Percentiles rank a stretch among this genome's conserved stretches.
These are phyloP conservation scores for Ophion slaviceki DNA, from an alignment of 2,888 invertebrate species.

Conservation along the genomic window DNA sequence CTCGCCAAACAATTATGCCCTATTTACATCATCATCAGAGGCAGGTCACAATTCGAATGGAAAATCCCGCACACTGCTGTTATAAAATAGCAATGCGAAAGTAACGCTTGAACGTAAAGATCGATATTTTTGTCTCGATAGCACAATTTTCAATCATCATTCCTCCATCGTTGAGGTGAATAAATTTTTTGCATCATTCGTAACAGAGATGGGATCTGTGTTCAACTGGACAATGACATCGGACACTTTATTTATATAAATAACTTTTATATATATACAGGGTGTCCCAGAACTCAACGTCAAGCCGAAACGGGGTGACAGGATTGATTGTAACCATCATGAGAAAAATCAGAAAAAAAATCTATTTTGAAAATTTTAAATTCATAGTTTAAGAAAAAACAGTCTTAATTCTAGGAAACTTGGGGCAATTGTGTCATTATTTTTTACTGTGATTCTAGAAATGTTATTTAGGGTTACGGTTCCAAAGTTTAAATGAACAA, in stretches of 20 bases:
- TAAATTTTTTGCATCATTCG: background rate
- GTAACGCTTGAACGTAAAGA: too few species aligned
- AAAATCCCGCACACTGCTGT: background rate
- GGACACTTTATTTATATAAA: background rate
- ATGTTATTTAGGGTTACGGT: too few species aligned
- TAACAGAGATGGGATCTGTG: background rate
- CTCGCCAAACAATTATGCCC: conserved; percentile 6
- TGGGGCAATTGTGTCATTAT: too few species aligned
- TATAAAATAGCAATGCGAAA: background rate
- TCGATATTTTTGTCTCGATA: background rate
- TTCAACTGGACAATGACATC: background rate
- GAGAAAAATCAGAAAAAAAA: too few species aligned
- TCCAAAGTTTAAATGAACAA: too few species aligned
- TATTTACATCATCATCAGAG: background rate
- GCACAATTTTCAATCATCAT: background rate
- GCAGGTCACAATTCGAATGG: background rate
- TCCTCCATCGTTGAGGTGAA: background rate
- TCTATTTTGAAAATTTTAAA: too few species aligned
- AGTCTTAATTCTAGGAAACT: too few species aligned
- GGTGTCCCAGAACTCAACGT: too few species aligned
- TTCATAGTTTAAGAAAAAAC: too few species aligned
- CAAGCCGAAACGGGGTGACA: too few species aligned
- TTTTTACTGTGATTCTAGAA: too few species aligned
- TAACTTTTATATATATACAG: background rate
- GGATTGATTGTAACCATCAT: too few species aligned